Evolutionary conservation across 1,140 invertebrate species (phyloP).

Genomic region (Mesaphorura yosii): DNA sequence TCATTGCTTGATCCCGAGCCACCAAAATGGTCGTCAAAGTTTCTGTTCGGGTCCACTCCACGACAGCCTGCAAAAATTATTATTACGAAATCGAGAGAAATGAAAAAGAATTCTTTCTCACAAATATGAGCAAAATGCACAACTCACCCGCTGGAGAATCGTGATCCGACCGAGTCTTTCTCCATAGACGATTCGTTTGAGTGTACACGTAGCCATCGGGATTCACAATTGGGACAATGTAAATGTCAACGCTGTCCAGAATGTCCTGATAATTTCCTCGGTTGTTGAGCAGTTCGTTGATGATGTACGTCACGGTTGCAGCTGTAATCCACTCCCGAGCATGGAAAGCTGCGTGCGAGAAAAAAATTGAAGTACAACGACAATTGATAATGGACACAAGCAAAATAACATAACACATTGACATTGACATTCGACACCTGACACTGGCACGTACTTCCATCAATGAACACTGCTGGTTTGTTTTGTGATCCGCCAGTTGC

Average conservation of each 20-base stretch:
- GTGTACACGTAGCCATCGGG: conserved; percentile 54
- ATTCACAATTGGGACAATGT: conserved; percentile 21
- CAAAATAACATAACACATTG: neutral
- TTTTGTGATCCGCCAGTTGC: neutral
- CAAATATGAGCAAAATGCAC: too few relatives aligned
- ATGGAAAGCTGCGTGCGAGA: conserved; percentile 36
- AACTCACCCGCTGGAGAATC: too few relatives aligned
- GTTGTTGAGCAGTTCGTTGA: conserved; percentile 40
- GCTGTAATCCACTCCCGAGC: conserved; percentile 53
- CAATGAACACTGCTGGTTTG: conserved; percentile 10
- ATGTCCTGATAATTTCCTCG: conserved; percentile 29
- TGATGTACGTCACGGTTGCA: conserved; percentile 42
- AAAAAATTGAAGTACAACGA: neutral
- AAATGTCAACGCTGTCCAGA: conserved; percentile 15
- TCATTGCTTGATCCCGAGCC: conserved; percentile 4
- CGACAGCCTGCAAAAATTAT: too few relatives aligned
- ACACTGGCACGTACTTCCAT: conserved; percentile 11
- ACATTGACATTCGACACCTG: neutral
- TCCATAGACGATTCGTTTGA: conserved; percentile 40
- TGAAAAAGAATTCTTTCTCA: too few relatives aligned
- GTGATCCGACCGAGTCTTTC: conserved; percentile 13
- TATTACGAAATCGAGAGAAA: too few relatives aligned
- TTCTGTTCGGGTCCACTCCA: conserved; percentile 20
- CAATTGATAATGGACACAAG: neutral
- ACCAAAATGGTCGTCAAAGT: conserved; percentile 12